Percentiles rank a stretch among this genome's conserved stretches.
Conservation (phyloP, 2,113 vertebrate genomes). For the Neomonachus schauinslandi region DNA sequence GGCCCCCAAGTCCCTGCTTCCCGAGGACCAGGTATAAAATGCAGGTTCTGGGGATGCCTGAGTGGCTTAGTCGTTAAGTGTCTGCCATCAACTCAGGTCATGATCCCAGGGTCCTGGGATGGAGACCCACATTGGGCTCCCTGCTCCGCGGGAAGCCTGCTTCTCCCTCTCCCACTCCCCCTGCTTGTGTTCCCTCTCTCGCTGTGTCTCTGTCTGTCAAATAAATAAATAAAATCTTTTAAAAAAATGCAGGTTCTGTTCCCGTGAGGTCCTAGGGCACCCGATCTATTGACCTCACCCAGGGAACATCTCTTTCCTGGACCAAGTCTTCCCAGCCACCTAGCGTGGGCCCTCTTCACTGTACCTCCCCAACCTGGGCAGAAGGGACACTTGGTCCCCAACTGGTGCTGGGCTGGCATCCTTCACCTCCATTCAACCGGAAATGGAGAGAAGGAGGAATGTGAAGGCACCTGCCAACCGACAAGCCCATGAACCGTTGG, state of each 20-base stretch:
- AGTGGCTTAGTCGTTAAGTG: too few species aligned
- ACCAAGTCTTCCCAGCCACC: neutral
- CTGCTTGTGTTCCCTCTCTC: too few species aligned
- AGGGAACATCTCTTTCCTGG: neutral
- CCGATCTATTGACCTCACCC: accelerated
- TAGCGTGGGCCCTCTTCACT: neutral
- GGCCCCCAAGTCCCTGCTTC: neutral
- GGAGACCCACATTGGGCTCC: too few species aligned
- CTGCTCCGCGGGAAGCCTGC: too few species aligned
- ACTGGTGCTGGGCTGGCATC: neutral
- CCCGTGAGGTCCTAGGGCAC: neutral
- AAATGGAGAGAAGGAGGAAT: neutral
- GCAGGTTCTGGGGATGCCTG: too few species aligned
- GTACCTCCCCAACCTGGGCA: neutral
- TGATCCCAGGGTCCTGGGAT: too few species aligned
- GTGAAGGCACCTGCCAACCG: neutral
- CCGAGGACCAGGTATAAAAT: neutral
- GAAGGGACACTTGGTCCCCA: neutral
- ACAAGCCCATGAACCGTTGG: neutral
- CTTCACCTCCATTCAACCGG: neutral
- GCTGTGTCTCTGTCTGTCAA: too few species aligned
- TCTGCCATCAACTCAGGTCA: too few species aligned
- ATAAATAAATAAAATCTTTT: too few species aligned
- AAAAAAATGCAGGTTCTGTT: neutral
- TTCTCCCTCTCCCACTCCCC: too few species aligned